Conservation (phyloP, 2,888 invertebrate species). For the Dusona sp. region DNA sequence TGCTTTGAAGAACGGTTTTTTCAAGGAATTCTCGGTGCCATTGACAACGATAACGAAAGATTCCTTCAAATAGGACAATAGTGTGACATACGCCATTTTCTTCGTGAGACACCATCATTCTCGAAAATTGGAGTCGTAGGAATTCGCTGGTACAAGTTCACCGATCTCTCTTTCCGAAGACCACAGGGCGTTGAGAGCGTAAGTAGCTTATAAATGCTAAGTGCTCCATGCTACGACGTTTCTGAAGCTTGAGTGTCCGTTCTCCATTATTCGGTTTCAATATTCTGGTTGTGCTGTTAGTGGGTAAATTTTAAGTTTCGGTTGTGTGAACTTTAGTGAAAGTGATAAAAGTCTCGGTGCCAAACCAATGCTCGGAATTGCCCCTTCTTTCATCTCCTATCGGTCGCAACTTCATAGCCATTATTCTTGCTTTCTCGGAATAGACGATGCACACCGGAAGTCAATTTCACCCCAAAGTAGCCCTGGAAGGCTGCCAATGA, state of each 20-base stretch:
- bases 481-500: slow-evolving; percentile 68
- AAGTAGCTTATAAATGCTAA: slow-evolving; percentile 35
- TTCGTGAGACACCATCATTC: background rate
- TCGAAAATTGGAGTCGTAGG: background rate
- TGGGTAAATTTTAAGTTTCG: background rate
- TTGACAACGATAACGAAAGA: background rate
- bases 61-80: background rate
- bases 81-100: background rate
- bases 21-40: slow-evolving; percentile 7
- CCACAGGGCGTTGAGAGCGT: slow-evolving; percentile 28
- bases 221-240: background rate
- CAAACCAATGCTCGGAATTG: background rate
- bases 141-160: background rate
- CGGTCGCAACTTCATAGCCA: slow-evolving; percentile 4
- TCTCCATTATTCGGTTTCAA: background rate
- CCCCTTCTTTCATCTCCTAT: slow-evolving; percentile 19
- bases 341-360: slow-evolving; percentile 32
- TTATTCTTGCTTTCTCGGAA: slow-evolving; percentile 44
- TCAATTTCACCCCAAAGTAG: slow-evolving; percentile 58
- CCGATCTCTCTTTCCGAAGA: background rate
- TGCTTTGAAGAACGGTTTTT: slow-evolving; percentile 42
- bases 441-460: slow-evolving; percentile 59
- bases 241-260: background rate
- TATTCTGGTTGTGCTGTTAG: background rate
- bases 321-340: slow-evolving; percentile 4